Evolutionary conservation across 2,888 invertebrate genomes (phyloP).

Genomic region (Cybosia mesomella): DNA sequence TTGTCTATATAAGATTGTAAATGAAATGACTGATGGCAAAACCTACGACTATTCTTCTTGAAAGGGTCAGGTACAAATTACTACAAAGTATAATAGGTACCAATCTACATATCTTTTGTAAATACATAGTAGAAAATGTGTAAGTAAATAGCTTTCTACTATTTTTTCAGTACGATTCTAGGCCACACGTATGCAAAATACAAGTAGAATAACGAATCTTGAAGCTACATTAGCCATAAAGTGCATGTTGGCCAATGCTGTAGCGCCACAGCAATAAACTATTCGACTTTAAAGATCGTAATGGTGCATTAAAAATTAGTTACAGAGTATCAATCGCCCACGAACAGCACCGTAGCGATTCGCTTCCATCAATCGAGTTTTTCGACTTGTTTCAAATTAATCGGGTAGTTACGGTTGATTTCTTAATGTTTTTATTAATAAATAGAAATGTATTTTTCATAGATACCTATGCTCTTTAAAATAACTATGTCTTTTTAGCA

Average conservation of each 20-base stretch:
- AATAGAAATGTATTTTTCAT: constrained; percentile 1
- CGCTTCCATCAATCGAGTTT: constrained; percentile 25
- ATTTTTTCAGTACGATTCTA: constrained; percentile 14
- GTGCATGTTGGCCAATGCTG: constrained; percentile 23
- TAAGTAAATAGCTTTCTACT: neutral
- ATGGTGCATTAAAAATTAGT: constrained; percentile 31
- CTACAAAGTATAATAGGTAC: neutral
- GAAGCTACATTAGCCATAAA: constrained; percentile 17
- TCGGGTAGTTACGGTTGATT: constrained; percentile 15
- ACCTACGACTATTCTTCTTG: neutral
- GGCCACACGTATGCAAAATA: constrained; percentile 10
- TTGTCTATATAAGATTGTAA: too few species aligned
- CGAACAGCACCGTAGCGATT: constrained; percentile 24
- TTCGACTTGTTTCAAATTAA: constrained; percentile 21
- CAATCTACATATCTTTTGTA: neutral
- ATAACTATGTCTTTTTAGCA: neutral
- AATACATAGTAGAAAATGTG: neutral
- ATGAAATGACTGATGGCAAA: too few species aligned
- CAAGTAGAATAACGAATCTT: constrained; percentile 16
- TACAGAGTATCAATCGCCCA: constrained; percentile 25
- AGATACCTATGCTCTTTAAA: neutral
- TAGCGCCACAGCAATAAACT: constrained; percentile 27
- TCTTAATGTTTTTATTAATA: constrained; percentile 11
- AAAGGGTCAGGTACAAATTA: neutral
- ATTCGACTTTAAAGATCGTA: constrained; percentile 26